phyloP scores from a whole-genome alignment of 2,888 invertebrate genomes.

The Dryocosmus kuriphilus region DNA sequence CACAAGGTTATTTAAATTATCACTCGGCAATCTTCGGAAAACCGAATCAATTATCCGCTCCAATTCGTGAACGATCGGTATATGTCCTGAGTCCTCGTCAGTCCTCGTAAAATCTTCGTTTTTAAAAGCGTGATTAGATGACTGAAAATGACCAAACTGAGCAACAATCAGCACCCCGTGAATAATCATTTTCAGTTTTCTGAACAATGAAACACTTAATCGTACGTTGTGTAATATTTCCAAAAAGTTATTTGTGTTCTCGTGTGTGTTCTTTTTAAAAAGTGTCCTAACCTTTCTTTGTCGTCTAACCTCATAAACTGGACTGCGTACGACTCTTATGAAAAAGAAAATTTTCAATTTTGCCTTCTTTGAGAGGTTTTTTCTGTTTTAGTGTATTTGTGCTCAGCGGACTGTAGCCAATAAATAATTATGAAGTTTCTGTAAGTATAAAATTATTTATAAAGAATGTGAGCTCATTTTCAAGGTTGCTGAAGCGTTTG shows the following conservation, averaged over 20 bases:
- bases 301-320: constrained; percentile 24
- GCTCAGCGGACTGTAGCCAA: neutral
- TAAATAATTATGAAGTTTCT: constrained; percentile 7
- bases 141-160: neutral
- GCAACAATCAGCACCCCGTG: constrained; percentile 17
- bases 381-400: neutral
- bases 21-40: neutral
- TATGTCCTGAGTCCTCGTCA: no score
- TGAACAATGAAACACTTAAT: neutral
- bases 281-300: neutral
- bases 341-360: neutral
- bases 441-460: constrained; percentile 1
- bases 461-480: constrained; percentile 5
- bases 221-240: neutral
- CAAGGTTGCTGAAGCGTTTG: neutral
- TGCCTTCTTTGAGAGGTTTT: neutral
- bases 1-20: constrained; percentile 1
- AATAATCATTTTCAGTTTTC: constrained; percentile 4
- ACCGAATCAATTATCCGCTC: neutral
- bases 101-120: constrained; percentile 13
- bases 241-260: neutral
- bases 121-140: constrained; percentile 9
- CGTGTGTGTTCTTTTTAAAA: neutral
- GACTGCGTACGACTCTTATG: neutral
- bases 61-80: constrained; percentile 2